Base-by-base conservation (phyloP, 92 coral and sea anemone genomes). In the Actinernus sp. region DNA sequence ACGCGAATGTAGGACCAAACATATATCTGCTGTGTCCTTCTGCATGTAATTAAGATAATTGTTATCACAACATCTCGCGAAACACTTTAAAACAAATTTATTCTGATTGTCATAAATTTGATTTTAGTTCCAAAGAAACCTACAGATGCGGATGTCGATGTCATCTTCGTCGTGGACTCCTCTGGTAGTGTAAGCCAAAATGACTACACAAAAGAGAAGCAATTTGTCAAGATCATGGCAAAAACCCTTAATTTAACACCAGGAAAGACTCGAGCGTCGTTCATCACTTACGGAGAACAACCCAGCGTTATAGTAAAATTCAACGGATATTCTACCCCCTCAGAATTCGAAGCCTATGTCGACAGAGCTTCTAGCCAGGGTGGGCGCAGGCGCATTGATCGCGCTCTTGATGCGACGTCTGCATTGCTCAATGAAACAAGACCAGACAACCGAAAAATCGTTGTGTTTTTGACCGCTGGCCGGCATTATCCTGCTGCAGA, bases 321-420 rank as follows among this genome's bases (percentile, higher is more conserved):
- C 50, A 46, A 61, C 14, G 71, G 53, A 4, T 58, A 58, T 54
- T 23, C 61, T 13, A 38, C 70, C 26, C 63, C 32, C 5, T n/a
- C n/a, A n/a, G 24, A 37, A 58, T 78, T 78, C 38, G 38, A 68
- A 48, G 21, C 37, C 2, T 33, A 32, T 13, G 52, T 78, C 29
- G 85, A 78, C 30, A 30, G 63, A 39, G 85, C 64, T 58, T 2
- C 54, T 3, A 2, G 18, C 20, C 64, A 14, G n/a, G 0, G 31
- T n/a, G 78, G 85, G 19, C 57, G 54, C 13, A 78, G 90, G 57
- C 36, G 90, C 61, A 59, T 84, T 28, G 85, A 84, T 24, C 72
- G 26, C 20, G 96, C 96, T 28, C 63, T 90, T 7, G 67, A 71
- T 21, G 43, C 68, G 31, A 75, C 85, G 4, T 50, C 80, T 4